Conservation (phyloP, 1,140 invertebrate species). For the Pararge aegeria region DNA sequence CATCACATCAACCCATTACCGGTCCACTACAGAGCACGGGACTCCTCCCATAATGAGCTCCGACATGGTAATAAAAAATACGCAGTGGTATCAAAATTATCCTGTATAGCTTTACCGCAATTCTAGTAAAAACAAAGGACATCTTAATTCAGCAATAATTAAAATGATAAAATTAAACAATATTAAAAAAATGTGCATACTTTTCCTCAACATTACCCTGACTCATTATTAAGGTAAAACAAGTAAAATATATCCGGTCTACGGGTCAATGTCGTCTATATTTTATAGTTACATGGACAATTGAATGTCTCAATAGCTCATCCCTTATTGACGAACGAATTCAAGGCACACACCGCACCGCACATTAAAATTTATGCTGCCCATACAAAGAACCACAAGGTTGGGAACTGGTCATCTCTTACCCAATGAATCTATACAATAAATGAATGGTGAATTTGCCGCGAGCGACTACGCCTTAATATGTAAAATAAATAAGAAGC, state of each 20-base stretch:
- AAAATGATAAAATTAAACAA: too few species aligned
- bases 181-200: too few species aligned
- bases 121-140: too few species aligned
- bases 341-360: constrained; percentile 14
- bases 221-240: not conserved
- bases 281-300: not conserved
- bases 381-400: constrained; percentile 20
- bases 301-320: not conserved
- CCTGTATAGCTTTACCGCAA: too few species aligned
- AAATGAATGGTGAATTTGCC: too few species aligned
- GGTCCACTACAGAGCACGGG: too few species aligned
- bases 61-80: too few species aligned
- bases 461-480: not conserved
- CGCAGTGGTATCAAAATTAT: too few species aligned
- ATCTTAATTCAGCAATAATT: too few species aligned
- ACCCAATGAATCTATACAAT: constrained; percentile 5
- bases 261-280: not conserved
- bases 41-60: too few species aligned
- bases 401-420: constrained; percentile 20
- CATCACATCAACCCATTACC: too few species aligned
- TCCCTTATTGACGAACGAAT: constrained; percentile 7
- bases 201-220: not conserved
- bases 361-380: constrained; percentile 18
- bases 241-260: not conserved
- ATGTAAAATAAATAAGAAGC: too few species aligned